Percentiles rank a stretch among this genome's conserved stretches.
Conservation (phyloP, 2,888 invertebrate species). For the Lithophane leautieri region DNA sequence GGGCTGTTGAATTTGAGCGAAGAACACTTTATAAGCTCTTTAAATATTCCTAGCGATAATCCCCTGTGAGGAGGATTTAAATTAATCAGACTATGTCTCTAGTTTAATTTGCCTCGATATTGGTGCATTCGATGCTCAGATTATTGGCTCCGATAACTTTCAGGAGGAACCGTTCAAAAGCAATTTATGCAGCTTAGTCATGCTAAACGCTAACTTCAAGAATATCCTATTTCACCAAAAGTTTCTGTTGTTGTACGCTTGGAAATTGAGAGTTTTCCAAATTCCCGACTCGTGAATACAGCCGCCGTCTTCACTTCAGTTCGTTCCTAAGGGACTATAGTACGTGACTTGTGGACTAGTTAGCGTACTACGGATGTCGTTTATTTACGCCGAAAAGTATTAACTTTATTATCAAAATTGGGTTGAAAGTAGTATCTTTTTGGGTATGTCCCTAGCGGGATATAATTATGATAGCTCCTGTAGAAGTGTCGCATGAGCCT, state of each 20-base stretch:
- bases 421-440: conserved; percentile 15
- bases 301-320: conserved; percentile 46
- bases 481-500: neutral
- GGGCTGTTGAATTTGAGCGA: neutral
- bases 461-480: neutral
- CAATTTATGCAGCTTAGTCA: conserved; percentile 36
- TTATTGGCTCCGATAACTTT: conserved; percentile 29
- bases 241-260: conserved; percentile 56
- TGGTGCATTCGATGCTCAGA: conserved; percentile 1
- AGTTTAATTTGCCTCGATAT: neutral
- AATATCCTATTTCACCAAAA: conserved; percentile 53
- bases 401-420: conserved; percentile 45
- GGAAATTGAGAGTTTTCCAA: conserved; percentile 58
- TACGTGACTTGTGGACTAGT: conserved; percentile 65
- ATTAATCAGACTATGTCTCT: neutral
- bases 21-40: neutral
- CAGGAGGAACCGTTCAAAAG: conserved; percentile 23
- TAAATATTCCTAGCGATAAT: neutral
- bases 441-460: neutral
- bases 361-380: conserved; percentile 48
- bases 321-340: conserved; percentile 51
- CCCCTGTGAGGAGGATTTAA: neutral
- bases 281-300: conserved; percentile 49
- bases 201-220: conserved; percentile 47
- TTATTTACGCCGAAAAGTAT: conserved; percentile 57